Conservation (phyloP, 1,140 invertebrate species). For the Amphibalanus amphitrite region DNA sequence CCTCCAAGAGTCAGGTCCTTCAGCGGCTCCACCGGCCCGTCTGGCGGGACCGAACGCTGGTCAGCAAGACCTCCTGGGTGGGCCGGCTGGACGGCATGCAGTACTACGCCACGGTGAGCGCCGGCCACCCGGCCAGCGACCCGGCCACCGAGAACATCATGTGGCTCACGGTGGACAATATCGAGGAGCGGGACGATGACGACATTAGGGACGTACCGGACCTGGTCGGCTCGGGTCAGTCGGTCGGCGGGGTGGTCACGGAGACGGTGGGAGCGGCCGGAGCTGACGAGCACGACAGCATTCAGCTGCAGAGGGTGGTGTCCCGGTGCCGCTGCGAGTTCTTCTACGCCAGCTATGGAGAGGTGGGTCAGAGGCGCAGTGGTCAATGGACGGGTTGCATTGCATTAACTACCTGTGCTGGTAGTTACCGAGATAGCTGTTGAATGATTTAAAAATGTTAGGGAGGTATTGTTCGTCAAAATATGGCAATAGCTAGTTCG, state of each 20-base stretch:
- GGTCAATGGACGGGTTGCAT: too few species aligned
- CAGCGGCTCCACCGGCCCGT: conserved; percentile 80
- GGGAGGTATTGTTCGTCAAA: too few species aligned
- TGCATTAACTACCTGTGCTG: too few species aligned
- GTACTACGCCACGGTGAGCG: conserved; percentile 92
- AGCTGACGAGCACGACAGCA: conserved; percentile 28
- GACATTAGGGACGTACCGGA: conserved; percentile 51
- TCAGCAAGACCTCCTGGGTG: conserved; percentile 88
- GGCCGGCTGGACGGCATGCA: conserved; percentile 89
- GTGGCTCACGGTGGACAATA: conserved; percentile 85
- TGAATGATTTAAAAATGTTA: too few species aligned
- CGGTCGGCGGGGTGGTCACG: conserved; percentile 86
- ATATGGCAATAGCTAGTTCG: too few species aligned
- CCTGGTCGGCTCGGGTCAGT: conserved; percentile 76
- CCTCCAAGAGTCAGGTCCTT: conserved; percentile 82
- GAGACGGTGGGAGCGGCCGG: conserved; percentile 73
- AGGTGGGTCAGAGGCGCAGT: too few species aligned
- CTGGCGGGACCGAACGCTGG: conserved; percentile 70
- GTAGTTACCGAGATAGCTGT: too few species aligned
- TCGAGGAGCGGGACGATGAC: conserved; percentile 56
- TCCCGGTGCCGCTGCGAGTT: conserved; percentile 95
- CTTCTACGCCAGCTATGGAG: conserved; percentile 88
- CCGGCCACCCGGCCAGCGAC: conserved; percentile 46
- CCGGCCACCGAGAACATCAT: conserved; percentile 61
- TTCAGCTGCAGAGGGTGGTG: conserved; percentile 84